Evolutionary conservation across 2,113 vertebrate genomes (phyloP).

Genomic region (Caranx melampygus): DNA sequence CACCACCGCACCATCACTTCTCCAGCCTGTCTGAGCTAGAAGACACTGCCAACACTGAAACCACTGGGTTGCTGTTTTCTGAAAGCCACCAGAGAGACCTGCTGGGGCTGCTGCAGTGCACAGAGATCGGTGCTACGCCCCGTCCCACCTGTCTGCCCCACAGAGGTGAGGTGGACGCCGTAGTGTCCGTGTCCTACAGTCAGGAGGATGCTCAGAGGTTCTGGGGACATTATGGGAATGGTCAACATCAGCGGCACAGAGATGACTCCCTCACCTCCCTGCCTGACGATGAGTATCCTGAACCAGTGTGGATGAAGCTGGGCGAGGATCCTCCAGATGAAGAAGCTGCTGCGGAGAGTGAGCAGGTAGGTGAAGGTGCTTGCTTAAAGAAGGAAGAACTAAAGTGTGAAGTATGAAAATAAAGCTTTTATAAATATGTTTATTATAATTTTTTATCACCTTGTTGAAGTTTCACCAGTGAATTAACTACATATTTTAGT

Average conservation of each 20-base stretch:
- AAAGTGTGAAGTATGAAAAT: no score
- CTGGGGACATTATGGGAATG: conserved; percentile 63
- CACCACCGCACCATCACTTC: background rate
- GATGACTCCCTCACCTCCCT: conserved; percentile 66
- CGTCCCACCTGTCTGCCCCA: conserved; percentile 15
- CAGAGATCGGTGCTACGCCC: conserved; percentile 50
- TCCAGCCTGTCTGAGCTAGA: conserved; percentile 72
- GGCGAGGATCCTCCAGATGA: conserved; percentile 66
- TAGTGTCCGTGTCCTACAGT: conserved; percentile 77
- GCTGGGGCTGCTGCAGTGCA: conserved; percentile 85
- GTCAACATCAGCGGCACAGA: conserved; percentile 11
- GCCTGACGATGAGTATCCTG: conserved; percentile 74
- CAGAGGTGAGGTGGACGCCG: conserved; percentile 73
- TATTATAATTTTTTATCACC: no score
- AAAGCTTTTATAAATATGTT: background rate
- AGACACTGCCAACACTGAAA: conserved; percentile 39
- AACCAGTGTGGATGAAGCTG: conserved; percentile 73
- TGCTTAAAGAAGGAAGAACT: background rate
- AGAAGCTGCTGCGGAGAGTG: conserved; percentile 53
- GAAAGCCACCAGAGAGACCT: conserved; percentile 86
- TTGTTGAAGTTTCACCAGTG: no score
- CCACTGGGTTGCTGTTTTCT: conserved; percentile 86
- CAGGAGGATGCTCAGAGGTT: conserved; percentile 69
- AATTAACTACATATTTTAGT: no score
- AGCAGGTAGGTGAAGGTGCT: conserved; percentile 65